Evolutionary conservation across 2,888 invertebrate species (phyloP).

Genomic region (Chromoteleia sp.): DNA sequence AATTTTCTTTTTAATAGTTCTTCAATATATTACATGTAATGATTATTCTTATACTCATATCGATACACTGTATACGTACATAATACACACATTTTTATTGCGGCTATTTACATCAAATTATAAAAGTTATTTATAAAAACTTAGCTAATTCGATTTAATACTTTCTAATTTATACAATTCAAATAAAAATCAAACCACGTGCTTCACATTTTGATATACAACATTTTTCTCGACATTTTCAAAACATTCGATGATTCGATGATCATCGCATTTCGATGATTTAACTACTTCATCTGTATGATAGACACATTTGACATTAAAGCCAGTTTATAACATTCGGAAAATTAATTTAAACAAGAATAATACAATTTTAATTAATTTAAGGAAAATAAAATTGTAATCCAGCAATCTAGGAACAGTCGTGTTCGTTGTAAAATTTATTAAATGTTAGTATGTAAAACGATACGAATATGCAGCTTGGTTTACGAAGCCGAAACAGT

Average conservation of each 20-base stretch:
- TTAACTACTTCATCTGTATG: slow-evolving; percentile 8
- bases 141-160: slow-evolving; percentile 4
- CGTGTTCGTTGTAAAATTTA: too few species aligned
- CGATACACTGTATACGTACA: not conserved
- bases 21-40: not conserved
- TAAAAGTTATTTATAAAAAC: slow-evolving; percentile 24
- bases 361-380: too few species aligned
- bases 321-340: slow-evolving; percentile 7
- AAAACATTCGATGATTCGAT: not conserved
- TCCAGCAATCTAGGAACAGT: not conserved
- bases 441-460: too few species aligned
- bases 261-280: not conserved
- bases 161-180: not conserved
- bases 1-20: too few species aligned
- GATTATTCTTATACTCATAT: not conserved
- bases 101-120: slow-evolving; percentile 24
- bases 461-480: too few species aligned
- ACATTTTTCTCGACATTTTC: not conserved
- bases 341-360: too few species aligned
- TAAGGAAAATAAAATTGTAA: not conserved
- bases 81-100: not conserved
- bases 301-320: not conserved
- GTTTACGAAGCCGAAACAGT: too few species aligned
- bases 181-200: not conserved
- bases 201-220: not conserved